Conservation (phyloP, 2,113 vertebrate genomes). For the Semnornis frantzii region DNA sequence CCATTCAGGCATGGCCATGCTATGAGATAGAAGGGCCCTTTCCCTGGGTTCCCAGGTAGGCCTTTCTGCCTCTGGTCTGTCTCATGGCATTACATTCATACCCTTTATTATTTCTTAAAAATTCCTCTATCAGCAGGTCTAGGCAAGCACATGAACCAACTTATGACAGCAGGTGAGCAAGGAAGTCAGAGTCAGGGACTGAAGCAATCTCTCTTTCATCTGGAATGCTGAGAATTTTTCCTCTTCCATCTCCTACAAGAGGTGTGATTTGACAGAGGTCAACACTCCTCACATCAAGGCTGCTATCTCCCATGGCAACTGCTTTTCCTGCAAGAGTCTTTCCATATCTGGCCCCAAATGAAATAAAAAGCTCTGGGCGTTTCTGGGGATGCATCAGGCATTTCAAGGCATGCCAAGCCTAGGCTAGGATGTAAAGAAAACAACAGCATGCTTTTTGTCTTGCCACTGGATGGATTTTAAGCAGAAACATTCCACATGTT, state of each 20-base stretch:
- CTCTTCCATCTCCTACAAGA: neutral
- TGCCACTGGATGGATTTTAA: neutral
- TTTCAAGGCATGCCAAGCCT: neutral
- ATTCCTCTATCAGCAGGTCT: neutral
- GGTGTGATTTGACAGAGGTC: neutral
- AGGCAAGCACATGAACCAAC: neutral
- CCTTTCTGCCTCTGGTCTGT: neutral
- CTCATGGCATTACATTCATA: neutral
- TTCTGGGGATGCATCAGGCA: neutral
- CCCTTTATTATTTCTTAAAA: neutral
- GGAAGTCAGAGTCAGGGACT: neutral
- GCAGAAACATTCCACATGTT: neutral
- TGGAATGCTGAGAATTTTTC: neutral
- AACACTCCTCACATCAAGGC: neutral
- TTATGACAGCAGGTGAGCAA: neutral
- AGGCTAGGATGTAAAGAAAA: neutral
- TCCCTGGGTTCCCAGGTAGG: neutral
- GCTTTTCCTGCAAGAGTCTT: neutral
- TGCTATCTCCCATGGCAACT: neutral
- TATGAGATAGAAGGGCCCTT: neutral
- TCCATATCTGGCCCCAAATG: neutral
- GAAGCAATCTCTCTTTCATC: neutral
- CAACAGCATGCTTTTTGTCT: neutral
- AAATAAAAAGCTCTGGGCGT: neutral
- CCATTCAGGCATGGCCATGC: neutral